Base-by-base conservation (phyloP, 2,113 vertebrate species). In the Anolis carolinensis region DNA sequence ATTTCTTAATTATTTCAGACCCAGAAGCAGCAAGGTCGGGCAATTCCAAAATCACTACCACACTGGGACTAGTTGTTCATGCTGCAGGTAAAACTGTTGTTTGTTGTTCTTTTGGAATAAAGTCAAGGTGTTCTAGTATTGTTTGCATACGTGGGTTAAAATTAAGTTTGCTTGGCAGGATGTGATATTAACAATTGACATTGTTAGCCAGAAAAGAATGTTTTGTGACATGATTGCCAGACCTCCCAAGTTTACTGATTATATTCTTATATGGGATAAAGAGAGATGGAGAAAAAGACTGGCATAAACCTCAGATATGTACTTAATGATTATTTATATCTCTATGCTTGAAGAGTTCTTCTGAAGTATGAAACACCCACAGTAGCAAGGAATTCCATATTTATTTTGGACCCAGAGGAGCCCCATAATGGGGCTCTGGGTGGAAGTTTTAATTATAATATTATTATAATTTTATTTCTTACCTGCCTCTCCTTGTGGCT, bases 1-100 rank as follows among this genome's bases (percentile, higher is more conserved):
- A 18, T 89, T 80, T 89, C 84, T 75, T 94, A 34, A 36, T 90
- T 87, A 84, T 68, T 97, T 95, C 90, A 99, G 99, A 99, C 95
- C 96, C 99, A 91, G 99, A 99, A 95, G 94, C 97, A 48, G 97
- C 96, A 62, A 97, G 98, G 83, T 91, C 96, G 34, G 94, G 94
- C 90, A 98, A 95, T 91, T 99, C 99, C 27, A 99, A 99, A 94
- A 98, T 99, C 92, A 99, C 98, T 81, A 99, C 98, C 78, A 99
- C 99, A 0, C 93, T 99, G 89, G 99, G 99, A 16, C 96, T 99
- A 39, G 99, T 99, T 25, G 98, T 99, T 85, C 99, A 99, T 70
- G 99, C 99, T 92, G 99, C 99, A 96, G 99, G 99, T 99, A 91
- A 88, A 18, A 50, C 36, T n/a, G 8, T 65, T 27, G 25, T 6